Base-by-base conservation (phyloP, 2,888 invertebrate species). In the Carpatolechia fugitivella region DNA sequence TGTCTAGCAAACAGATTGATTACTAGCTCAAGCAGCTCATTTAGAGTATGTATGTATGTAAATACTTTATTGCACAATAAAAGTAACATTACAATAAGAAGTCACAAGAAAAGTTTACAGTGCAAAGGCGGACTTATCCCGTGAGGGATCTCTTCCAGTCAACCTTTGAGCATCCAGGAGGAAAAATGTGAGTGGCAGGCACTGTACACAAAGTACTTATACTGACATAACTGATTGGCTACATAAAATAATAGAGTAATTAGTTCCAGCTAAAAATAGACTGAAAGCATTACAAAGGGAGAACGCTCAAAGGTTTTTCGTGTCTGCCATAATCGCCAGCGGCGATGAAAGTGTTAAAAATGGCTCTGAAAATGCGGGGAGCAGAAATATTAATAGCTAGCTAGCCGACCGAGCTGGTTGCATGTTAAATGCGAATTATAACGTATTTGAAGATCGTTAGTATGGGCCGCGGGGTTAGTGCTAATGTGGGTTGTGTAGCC, bases 1-100 rank as follows among this genome's bases (percentile, higher is more conserved):
- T 41, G 40, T 41, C 16, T 40, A 40, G 46, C 51, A 57, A 48
- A 48, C 54, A 35, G 46, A 38, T 54, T 35, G 38, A 38, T 56
- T 52, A 55, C 40, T 6, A 35, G n/a, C n/a, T n/a, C n/a, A n/a
- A n/a, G 29, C 18, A 41, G 40, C 40, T 41, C 40, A 41, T 41
- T 41, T 6, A 24, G 24, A 24, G 24, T 24, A 24, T n/a, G n/a
- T n/a, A n/a, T n/a, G n/a, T n/a, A n/a, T n/a, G n/a, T n/a, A n/a
- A n/a, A n/a, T n/a, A n/a, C n/a, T n/a, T n/a, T n/a, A n/a, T n/a
- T n/a, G n/a, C n/a, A n/a, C n/a, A n/a, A n/a, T n/a, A n/a, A n/a
- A n/a, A n/a, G n/a, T n/a, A n/a, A n/a, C n/a, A n/a, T n/a, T n/a
- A n/a, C n/a, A n/a, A n/a, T n/a, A n/a, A n/a, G n/a, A n/a, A n/a